phyloP scores from a whole-genome alignment of 1,140 invertebrate genomes.

The Formica exsecta region DNA sequence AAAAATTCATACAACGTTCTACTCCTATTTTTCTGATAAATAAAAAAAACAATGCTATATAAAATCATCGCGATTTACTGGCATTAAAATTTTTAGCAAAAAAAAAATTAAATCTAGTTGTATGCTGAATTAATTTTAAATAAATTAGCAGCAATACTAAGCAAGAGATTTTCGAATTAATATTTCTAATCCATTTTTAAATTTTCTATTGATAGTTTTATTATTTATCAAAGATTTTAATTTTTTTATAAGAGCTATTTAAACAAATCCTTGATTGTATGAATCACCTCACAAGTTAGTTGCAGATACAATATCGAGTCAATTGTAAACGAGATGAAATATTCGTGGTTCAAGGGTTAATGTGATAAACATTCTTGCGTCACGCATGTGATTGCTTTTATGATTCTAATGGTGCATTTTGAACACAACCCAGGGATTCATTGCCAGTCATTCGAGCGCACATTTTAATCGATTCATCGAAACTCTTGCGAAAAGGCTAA shows the following conservation, averaged over 20 bases:
- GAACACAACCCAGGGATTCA: neutral
- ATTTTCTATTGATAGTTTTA: neutral
- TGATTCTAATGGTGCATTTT: slow-evolving; percentile 37
- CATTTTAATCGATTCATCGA: slow-evolving; percentile 59
- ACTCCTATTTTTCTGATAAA: neutral
- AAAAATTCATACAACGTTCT: slow-evolving; percentile 7
- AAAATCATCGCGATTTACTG: neutral
- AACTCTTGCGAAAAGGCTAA: slow-evolving; percentile 62
- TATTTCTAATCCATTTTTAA: neutral
- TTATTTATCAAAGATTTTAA: neutral
- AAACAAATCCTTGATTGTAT: neutral
- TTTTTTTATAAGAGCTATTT: neutral
- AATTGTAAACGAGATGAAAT: slow-evolving; percentile 2
- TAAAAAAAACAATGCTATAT: neutral
- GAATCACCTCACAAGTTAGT: neutral
- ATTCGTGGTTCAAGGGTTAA: slow-evolving; percentile 21
- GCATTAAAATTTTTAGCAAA: neutral
- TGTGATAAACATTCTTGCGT: slow-evolving; percentile 22
- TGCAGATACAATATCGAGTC: neutral
- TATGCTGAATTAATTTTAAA: slow-evolving; percentile 5
- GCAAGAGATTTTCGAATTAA: neutral
- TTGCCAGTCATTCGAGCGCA: slow-evolving; percentile 8
- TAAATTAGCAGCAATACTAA: neutral
- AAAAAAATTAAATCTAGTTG: neutral
- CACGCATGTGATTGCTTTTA: slow-evolving; percentile 27